A percentile compares a stretch with the other conserved stretches of the same genome.
Conservation (phyloP, 2,113 vertebrate genomes). For the Hyperoodon ampullatus region DNA sequence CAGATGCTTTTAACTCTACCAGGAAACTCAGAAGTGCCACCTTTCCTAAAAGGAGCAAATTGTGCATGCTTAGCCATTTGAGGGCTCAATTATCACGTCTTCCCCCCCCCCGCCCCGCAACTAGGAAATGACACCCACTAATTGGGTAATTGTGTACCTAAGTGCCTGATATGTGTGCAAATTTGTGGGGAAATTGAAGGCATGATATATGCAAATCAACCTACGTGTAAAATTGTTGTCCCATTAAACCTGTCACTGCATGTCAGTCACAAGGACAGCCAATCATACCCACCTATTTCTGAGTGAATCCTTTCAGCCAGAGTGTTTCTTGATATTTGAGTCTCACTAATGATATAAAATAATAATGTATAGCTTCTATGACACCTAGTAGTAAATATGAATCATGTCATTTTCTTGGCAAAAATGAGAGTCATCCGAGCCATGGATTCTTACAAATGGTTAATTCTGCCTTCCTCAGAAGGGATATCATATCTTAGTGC, state of each 20-base stretch:
- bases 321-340: conserved; percentile 33
- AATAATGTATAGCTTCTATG: conserved; percentile 20
- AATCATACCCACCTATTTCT: conserved; percentile 28
- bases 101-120: background rate
- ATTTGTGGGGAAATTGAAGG: conserved; percentile 58
- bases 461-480: background rate
- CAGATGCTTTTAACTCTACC: conserved; percentile 49
- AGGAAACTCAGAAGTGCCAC: conserved; percentile 42
- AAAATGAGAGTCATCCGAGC: background rate
- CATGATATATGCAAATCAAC: conserved; percentile 60
- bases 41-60: conserved; percentile 64
- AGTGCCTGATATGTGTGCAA: conserved; percentile 55
- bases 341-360: conserved; percentile 48
- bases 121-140: conserved; percentile 63
- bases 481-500: background rate
- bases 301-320: conserved; percentile 60
- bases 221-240: conserved; percentile 50
- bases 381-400: conserved; percentile 43
- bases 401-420: background rate
- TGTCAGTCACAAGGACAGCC: conserved; percentile 54
- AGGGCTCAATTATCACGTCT: conserved; percentile 64
- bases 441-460: background rate
- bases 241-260: conserved; percentile 51
- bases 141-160: conserved; percentile 70
- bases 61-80: conserved; percentile 11